Percentiles rank a stretch among this genome's conserved stretches.
These are phyloP conservation scores for Megaceryle alcyon DNA, from an alignment of 2,797 vertebrate genomes.

Conservation along the genomic window DNA sequence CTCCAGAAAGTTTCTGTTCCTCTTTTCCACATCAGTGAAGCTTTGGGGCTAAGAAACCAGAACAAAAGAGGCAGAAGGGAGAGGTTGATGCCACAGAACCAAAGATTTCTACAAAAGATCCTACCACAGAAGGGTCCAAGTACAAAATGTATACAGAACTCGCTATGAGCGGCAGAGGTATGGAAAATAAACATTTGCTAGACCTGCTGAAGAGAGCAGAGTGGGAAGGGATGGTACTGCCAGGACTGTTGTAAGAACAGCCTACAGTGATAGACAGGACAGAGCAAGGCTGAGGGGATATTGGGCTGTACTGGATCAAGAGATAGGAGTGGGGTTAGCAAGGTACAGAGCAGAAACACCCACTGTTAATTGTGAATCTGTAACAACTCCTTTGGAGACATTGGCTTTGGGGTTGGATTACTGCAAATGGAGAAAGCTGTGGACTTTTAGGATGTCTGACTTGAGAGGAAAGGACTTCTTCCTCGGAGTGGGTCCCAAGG, in stretches of 20 bases:
- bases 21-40: not conserved
- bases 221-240: not conserved
- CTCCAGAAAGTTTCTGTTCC: not conserved
- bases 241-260: not conserved
- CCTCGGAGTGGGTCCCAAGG: no score
- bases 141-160: accelerated
- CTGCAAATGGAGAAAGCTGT: not conserved
- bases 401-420: not conserved
- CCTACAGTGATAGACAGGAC: not conserved
- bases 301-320: not conserved
- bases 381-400: not conserved
- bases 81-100: no score
- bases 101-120: not conserved
- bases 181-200: not conserved
- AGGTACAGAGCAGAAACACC: not conserved
- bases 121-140: not conserved
- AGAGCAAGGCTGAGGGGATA: not conserved
- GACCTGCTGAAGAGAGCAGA: not conserved
- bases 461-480: not conserved
- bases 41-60: not conserved
- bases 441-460: not conserved
- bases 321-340: not conserved
- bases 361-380: not conserved
- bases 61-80: not conserved
- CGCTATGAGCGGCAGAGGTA: not conserved